phyloP scores from a whole-genome alignment of 2,888 invertebrate species.

The Sesamia inferens region DNA sequence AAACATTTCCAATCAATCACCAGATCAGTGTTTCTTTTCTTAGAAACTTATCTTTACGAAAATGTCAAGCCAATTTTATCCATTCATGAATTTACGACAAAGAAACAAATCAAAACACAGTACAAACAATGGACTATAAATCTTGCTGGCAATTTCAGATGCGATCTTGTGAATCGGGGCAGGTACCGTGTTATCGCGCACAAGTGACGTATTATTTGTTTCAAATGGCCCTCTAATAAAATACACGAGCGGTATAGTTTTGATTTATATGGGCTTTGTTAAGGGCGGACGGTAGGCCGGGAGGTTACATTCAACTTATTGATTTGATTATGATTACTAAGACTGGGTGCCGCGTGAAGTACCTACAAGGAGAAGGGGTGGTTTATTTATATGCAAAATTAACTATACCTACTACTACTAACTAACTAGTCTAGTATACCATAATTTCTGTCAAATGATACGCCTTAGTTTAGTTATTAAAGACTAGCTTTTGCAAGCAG shows the following conservation, averaged over 20 bases:
- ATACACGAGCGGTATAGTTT: slow-evolving; percentile 59
- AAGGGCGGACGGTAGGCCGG: slow-evolving; percentile 5
- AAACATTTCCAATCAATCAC: slow-evolving; percentile 54
- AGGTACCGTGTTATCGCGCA: slow-evolving; percentile 73
- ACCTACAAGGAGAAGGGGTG: too few species aligned
- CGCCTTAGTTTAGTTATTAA: not conserved
- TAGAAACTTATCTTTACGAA: slow-evolving; percentile 66
- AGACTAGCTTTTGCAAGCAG: too few species aligned
- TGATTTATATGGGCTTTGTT: slow-evolving; percentile 56
- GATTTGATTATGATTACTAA: slow-evolving; percentile 23
- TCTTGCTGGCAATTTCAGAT: slow-evolving; percentile 84
- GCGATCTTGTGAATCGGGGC: slow-evolving; percentile 79
- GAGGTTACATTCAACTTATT: slow-evolving; percentile 33
- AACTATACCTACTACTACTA: too few species aligned
- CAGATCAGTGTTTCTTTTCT: slow-evolving; percentile 52
- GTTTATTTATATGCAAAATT: not conserved
- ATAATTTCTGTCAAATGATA: not conserved
- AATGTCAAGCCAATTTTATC: slow-evolving; percentile 72
- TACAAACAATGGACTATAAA: slow-evolving; percentile 83
- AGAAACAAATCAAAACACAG: slow-evolving; percentile 83
- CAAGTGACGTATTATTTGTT: slow-evolving; percentile 68
- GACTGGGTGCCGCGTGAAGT: not conserved
- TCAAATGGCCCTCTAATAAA: slow-evolving; percentile 66
- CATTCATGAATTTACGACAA: slow-evolving; percentile 79
- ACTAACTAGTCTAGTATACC: too few species aligned